These are phyloP conservation scores for Aspidoscelis tigris DNA, from an alignment of 2,113 vertebrate genomes.

Conservation along the genomic window DNA sequence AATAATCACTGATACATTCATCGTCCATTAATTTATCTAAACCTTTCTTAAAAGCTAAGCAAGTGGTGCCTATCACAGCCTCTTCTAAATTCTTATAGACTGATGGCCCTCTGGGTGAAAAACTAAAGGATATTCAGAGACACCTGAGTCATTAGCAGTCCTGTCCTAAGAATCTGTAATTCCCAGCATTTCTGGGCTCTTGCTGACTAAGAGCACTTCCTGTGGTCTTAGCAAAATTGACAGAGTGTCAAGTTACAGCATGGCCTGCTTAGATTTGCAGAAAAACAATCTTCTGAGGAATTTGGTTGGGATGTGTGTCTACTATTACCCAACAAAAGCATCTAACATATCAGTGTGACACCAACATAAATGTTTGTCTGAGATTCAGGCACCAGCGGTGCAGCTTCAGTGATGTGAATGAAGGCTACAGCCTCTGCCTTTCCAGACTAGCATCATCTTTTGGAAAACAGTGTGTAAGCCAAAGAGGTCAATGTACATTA, in stretches of 20 bases:
- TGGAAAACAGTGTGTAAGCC: not conserved
- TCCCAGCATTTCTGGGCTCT: not conserved
- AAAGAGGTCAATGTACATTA: slow-evolving; percentile 1
- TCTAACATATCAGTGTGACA: too few relatives aligned
- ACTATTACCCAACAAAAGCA: too few relatives aligned
- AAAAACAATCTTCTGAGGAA: not conserved
- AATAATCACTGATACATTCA: too few relatives aligned
- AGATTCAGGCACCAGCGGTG: not conserved
- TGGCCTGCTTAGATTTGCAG: not conserved
- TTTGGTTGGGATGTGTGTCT: too few relatives aligned
- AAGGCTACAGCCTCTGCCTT: not conserved
- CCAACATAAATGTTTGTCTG: not conserved
- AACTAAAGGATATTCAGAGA: not conserved
- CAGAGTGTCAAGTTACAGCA: not conserved
- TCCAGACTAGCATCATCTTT: not conserved
- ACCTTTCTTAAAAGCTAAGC: too few relatives aligned
- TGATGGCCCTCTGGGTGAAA: too few relatives aligned
- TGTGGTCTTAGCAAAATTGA: not conserved
- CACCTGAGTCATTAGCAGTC: not conserved
- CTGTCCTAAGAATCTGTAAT: not conserved
- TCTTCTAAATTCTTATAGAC: too few relatives aligned
- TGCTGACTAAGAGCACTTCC: not conserved
- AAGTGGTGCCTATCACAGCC: too few relatives aligned
- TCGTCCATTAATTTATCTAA: too few relatives aligned
- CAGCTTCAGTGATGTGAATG: not conserved